phyloP scores from a whole-genome alignment of 2,888 invertebrate genomes.

The Drosophila bunnanda region DNA sequence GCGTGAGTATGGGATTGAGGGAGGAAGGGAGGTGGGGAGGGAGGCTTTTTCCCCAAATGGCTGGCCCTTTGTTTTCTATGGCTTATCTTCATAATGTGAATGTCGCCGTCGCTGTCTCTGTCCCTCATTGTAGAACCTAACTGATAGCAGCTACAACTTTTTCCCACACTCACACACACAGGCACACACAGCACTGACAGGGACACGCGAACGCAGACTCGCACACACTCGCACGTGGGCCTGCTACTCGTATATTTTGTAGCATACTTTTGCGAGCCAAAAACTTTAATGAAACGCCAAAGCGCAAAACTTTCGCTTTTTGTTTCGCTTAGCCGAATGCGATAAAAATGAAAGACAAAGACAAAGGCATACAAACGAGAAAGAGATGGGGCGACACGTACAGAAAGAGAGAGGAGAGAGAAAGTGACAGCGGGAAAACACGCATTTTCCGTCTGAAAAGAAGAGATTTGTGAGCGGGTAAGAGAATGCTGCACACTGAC shows the following conservation, averaged over 20 bases:
- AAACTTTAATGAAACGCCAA: conserved; percentile 76
- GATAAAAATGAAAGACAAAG: conserved; percentile 52
- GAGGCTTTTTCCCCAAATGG: conserved; percentile 34
- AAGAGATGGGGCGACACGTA: neutral
- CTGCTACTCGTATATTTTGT: conserved; percentile 57
- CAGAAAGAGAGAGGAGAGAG: neutral
- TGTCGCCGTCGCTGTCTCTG: conserved; percentile 61
- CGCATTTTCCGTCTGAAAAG: conserved; percentile 37
- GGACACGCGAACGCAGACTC: conserved; percentile 21
- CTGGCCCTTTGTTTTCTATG: conserved; percentile 72
- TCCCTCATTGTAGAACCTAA: conserved; percentile 65
- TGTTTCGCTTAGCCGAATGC: conserved; percentile 50
- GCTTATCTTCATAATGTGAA: conserved; percentile 78
- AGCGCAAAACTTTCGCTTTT: conserved; percentile 69
- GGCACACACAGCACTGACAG: neutral
- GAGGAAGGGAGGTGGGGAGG: neutral
- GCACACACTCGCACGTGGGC: conserved; percentile 20
- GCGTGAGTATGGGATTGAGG: neutral
- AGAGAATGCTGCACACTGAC: conserved; percentile 18
- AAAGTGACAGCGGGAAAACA: conserved; percentile 2
- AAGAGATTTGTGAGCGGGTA: conserved; percentile 12
- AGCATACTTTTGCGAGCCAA: conserved; percentile 67
- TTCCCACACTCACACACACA: conserved; percentile 25
- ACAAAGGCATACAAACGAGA: neutral
- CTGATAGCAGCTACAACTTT: conserved; percentile 76